Evolutionary conservation across 37 sponge, comb jelly and placozoan genomes (phyloP), one percentile per base, ranked within the genome.

Genomic region (Chondrosia reniformis): DNA sequence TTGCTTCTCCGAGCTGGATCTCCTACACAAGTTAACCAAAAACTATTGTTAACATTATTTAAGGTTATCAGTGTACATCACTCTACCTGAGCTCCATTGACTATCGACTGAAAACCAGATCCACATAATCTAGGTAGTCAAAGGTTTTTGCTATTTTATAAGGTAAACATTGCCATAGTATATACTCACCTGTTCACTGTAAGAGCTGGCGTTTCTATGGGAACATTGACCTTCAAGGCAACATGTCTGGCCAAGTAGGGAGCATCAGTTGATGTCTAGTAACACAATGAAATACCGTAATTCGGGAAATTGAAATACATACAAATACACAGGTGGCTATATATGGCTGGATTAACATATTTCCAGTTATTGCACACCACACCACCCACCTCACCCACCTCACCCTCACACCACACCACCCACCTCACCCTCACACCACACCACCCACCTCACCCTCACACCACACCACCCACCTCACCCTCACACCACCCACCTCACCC

Each of bases 41-140:
- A 37, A 56, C 38, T 31, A 59, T 24, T 28, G n/a, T n/a, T n/a
- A n/a, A n/a, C 15, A 52, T 52, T 52, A 21, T 19, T 19, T 52
- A 21, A 52, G 55, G 55, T 15, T n/a, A 64, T 64, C 21, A 64
- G 17, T 22, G n/a, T 64, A 19, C 67, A n/a, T 64, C n/a, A 64
- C 19, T 85, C 84, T 71, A 95, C 99, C n/a, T 98, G 96, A 42
- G 93, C 89, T 63, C 81, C 99, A 73, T 78, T 98, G 83, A 98
- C 79, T 40, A 98, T 81, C 38, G 96, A 82, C 84, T 98, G 99
- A 78, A 98, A 98, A 32, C 99, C 99, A 42, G 96, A 92, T 7
- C 99, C 99, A 80, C 99, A 98, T 45, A 95, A 80, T 55, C 72
- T 56, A 28, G 27, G 4, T 24, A 49, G n/a, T n/a, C n/a, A n/a